Evolutionary conservation across 92 coral and sea anemone species (phyloP), one percentile per base, ranked within the genome.

Genomic region (Micromussa lordhowensis): DNA sequence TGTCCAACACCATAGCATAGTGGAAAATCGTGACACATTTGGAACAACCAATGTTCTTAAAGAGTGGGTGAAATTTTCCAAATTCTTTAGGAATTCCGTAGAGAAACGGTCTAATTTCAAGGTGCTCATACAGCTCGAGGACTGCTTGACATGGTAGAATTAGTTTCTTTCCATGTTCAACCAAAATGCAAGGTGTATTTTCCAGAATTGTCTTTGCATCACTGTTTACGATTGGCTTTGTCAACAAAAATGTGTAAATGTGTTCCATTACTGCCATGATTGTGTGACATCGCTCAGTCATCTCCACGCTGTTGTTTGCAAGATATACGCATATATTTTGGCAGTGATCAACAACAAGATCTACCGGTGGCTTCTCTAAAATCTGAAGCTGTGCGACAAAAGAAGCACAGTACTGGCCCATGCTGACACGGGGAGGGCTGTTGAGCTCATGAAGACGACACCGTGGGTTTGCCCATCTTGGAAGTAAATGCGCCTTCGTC

Each of bases 41-140:
- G 5, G 93, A 66, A 26, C 94, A 79, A 17, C 96, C 98, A 38
- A 95, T 93, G 54, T 8, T 38, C 36, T 34, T 51, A 78, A 95
- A 93, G 4, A 95, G 24, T 15, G 13, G 24, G 13, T 38, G 28
- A 75, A 84, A 91, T 38, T 26, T 34, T 18, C 95, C 88, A 31
- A 93, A 48, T 34, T 91, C 73, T 21, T 31, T 17, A n/a, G 98
- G 96, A 6, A 88, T 24, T 66, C 81, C 80, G 92, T 90, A 95
- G 9, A 95, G 83, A 77, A 81, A 95, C 29, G 98, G 98, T 13
- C 35, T 77, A 63, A 95, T 94, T 88, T 89, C 91, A 8, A 87
- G 68, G 3, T 77, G 38, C 19, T 58, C 75, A 4, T 63, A 88
- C 29, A 95, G 18, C 3, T 95, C 94, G 0, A 94, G 79, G 26